phyloP scores from a whole-genome alignment of 1,140 invertebrate species.

The Eueides isabella region DNA sequence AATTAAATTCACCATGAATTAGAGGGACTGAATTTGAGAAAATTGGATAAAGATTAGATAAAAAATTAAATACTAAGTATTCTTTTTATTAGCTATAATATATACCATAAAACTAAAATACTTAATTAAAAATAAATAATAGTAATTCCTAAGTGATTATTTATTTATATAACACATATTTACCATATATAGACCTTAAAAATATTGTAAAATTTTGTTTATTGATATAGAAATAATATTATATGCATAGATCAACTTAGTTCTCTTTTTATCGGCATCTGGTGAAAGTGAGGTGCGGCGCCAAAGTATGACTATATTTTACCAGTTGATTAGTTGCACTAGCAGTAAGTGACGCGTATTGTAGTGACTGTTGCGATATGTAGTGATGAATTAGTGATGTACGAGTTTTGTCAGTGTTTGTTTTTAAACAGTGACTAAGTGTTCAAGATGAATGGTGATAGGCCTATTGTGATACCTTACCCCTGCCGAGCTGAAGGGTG shows the following conservation, averaged over 20 bases:
- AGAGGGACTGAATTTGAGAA: not conserved
- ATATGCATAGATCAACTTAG: slow-evolving; percentile 21
- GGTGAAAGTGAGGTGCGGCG: slow-evolving; percentile 70
- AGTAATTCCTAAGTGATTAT: not conserved
- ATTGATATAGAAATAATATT: slow-evolving; percentile 12
- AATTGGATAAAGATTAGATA: not conserved
- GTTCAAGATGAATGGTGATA: slow-evolving; percentile 68
- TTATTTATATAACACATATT: too few species aligned
- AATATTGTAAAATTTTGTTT: slow-evolving; percentile 2
- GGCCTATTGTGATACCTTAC: slow-evolving; percentile 73
- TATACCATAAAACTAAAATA: not conserved
- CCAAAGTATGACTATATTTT: slow-evolving; percentile 47
- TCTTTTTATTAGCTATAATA: too few species aligned
- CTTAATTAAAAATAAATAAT: not conserved
- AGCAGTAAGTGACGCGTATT: slow-evolving; percentile 29
- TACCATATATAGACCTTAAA: too few species aligned
- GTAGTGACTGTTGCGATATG: slow-evolving; percentile 54
- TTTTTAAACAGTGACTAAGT: slow-evolving; percentile 49
- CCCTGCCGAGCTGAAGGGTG: slow-evolving; percentile 88
- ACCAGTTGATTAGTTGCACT: slow-evolving; percentile 44
- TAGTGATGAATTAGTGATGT: slow-evolving; percentile 49
- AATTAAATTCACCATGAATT: not conserved
- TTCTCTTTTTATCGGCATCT: slow-evolving; percentile 50
- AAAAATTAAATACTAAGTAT: too few species aligned
- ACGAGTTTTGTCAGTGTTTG: slow-evolving; percentile 49